Base-by-base conservation (phyloP, 1,140 invertebrate genomes). In the Armadillidium nasatum region DNA sequence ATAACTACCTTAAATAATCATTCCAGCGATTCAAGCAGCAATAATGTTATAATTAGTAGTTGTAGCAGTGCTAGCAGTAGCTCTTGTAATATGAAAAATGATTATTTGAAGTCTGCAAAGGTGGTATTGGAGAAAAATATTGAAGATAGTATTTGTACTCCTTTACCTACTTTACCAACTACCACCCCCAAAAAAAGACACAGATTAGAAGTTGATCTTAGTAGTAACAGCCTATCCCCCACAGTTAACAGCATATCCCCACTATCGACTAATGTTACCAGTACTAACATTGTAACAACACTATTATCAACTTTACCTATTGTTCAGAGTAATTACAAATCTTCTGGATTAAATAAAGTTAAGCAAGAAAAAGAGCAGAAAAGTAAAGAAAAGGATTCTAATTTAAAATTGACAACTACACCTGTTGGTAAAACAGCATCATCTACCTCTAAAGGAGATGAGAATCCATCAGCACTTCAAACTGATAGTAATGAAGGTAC, bases 131-230 rank as follows among this genome's bases (percentile, higher is more conserved):
- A 60, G 19, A 60, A 60, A 19, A 60, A 60, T 60, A 13, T 60
- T 13, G 1, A 15, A 19, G 19, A 60, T 13, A 60, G 19, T 60
- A 7, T 60, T 2, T 13, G 19, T 15, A 19, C 19, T 19, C 7
- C 50, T 60, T 13, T 60, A 15, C 73, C 54, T 13, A 22, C 54
- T 15, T 66, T 75, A 22, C 69, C 79, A 22, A 80, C 79, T 19
- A 80, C 79, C 22, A 88, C 88, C 0, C 88, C 89, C 0, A 90
- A 90, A 80, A 90, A 89, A 78, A 83, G 88, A 10, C 88, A 88
- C 79, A 83, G 88, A 44, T 84, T 88, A 60, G 85, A 86, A 73
- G 85, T 73, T 60, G 79, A 80, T 46, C 44, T 80, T 46, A 43
- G 73, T n/a, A 75, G 33, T 44, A 60, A 33, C 22, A 74, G 44